Base-by-base conservation (phyloP, 1,140 invertebrate species). In the Philaenus spumarius region DNA sequence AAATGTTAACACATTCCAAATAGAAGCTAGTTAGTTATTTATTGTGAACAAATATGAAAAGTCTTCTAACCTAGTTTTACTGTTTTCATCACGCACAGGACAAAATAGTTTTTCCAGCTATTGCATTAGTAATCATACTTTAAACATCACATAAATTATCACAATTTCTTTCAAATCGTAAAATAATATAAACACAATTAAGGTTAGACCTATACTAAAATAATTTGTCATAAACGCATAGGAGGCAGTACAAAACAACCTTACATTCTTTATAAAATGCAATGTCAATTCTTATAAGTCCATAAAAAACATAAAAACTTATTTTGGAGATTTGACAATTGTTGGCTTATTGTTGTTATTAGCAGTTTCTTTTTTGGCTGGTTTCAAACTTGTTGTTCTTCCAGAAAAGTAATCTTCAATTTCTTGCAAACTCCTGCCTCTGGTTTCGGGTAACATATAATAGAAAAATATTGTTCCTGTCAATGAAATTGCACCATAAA, bases 361-460 rank as follows among this genome's bases (percentile, higher is more conserved):
- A 5, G 26, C 30, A 14, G 26, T n/a, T 11, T 39, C 23, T 0
- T 22, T 14, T 30, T 59, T 60, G 9, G 50, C 23, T 12, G 24
- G 35, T 5, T 51, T 59, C 9, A 80, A 64, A 2, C 65, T 66
- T 47, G 71, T 66, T n/a, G 65, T 75, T 30, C 77, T 73, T 1
- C 80, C 80, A 3, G 78, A 79, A 63, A 82, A 85, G 59, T 82
- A 83, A 63, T 84, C 82, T 69, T 85, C 83, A 22, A 92, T 89
- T 68, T 91, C 87, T 69, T 89, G 86, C 9, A 91, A 71, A 1
- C 78, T 80, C 65, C 82, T 80, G 7, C 83, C 85, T 69, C 89
- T 90, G 1, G 89, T 93, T 71, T 93, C 90, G n/a, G 89, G 88
- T 14, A 92, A 71, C 58, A 77, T 84, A 46, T 83, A 75, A 54